Evolutionary conservation across 2,797 vertebrate species (phyloP), one percentile per base, ranked within the genome.

Genomic region (Spinibarbus caldwelli): DNA sequence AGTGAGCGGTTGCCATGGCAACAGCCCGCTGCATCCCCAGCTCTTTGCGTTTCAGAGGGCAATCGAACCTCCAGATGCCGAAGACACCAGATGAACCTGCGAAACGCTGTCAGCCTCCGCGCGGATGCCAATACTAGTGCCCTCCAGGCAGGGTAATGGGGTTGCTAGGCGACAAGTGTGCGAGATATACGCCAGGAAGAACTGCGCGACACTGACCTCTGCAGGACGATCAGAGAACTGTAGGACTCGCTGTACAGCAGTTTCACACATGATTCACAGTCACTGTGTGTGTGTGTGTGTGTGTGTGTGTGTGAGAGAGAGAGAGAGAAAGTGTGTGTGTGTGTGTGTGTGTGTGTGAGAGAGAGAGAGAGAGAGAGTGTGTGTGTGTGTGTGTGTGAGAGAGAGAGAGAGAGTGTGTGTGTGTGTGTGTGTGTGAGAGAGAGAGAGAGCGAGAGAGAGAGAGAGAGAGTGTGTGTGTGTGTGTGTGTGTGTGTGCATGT

Each of bases 131-230:
- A 23, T n/a, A 70, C 67, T 43, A 1, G n/a, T 72, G n/a, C 41
- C 19, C 70, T 45, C n/a, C 68, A 9, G 41, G 41, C 7, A 9
- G 8, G 47, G 54, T 10, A 11, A n/a, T 3, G 7, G 6, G 41
- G 70, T 72, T 26, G n/a, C 70, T 45, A 45, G n/a, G 70, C 7
- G 3, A 73, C 70, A 4, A 19, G 26, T 19, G 70, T 3, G 8
- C 11, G 38, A 7, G n/a, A n/a, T n/a, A n/a, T 0, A 9, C 0
- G 3, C 23, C 23, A 59, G 34, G 0, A 26, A 62, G 38, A 68
- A 11, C n/a, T 73, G 8, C 68, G 23, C 9, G 2, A 73, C 59
- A 77, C 82, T 78, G 87, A 34, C 82, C n/a, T 76, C 87, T 79
- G 78, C 78, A 67, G 87, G 67, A 82, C 26, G 14, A 45, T 4